Evolutionary conservation across 2,888 invertebrate species (phyloP).

Genomic region (Zhuqinia jingwanae): DNA sequence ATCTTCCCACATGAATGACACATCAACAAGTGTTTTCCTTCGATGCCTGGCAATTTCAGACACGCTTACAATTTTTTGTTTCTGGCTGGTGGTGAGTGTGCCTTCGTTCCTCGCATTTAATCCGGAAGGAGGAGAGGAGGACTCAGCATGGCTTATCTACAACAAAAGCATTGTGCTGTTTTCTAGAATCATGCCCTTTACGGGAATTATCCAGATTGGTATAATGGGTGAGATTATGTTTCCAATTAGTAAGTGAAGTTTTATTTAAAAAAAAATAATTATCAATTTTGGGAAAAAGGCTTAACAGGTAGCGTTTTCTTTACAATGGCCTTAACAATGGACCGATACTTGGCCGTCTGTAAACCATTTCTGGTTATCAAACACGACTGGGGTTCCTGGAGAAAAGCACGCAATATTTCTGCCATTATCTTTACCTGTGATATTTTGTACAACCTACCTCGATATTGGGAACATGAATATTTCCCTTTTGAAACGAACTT

Average conservation of each 20-base stretch:
- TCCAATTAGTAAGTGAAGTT: too few relatives aligned
- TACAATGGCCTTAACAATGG: not conserved
- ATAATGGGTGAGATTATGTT: not conserved
- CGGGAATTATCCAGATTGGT: not conserved
- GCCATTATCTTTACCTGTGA: not conserved
- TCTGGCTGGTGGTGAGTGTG: not conserved
- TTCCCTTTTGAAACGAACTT: not conserved
- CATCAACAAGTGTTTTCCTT: constrained; percentile 90
- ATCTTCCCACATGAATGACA: not conserved
- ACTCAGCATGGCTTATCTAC: not conserved
- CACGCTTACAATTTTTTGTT: constrained; percentile 91
- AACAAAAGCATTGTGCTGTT: not conserved
- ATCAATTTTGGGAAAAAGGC: not conserved
- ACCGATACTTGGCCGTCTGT: not conserved
- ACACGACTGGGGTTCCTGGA: not conserved
- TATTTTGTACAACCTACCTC: not conserved
- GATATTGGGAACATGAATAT: not conserved
- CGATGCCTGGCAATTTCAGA: constrained; percentile 96
- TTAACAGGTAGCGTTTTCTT: not conserved
- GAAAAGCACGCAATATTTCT: not conserved
- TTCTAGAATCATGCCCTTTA: not conserved
- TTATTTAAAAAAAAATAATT: too few relatives aligned
- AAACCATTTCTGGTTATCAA: not conserved
- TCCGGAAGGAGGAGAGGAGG: not conserved
- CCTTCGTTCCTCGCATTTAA: not conserved